phyloP scores from a whole-genome alignment of 2,797 vertebrate genomes.

The Meriones psammophilus region DNA sequence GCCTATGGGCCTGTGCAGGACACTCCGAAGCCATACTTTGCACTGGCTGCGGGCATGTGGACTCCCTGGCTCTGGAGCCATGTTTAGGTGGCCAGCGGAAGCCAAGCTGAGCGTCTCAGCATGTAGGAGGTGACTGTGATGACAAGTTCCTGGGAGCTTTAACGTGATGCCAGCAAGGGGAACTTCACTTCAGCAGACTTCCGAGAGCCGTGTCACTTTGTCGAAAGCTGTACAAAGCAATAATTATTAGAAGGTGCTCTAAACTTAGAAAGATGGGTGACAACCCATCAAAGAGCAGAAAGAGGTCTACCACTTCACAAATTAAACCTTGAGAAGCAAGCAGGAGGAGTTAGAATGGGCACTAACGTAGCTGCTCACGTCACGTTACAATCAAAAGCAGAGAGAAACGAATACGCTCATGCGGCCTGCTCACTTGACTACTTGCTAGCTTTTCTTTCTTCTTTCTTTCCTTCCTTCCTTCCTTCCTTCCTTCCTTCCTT shows the following conservation, averaged over 20 bases:
- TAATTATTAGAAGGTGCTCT: background rate
- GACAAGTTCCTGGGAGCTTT: background rate
- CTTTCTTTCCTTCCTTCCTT: too few relatives aligned
- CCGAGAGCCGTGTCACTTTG: background rate
- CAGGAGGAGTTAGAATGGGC: background rate
- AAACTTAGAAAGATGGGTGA: background rate
- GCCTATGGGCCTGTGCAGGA: background rate
- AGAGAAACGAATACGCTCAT: background rate
- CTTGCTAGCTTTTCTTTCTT: background rate
- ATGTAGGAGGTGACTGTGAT: background rate
- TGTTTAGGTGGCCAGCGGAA: background rate
- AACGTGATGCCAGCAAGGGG: background rate
- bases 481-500: too few relatives aligned
- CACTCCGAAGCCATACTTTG: background rate
- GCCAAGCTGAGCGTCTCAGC: background rate
- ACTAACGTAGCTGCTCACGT: background rate
- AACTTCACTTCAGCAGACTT: background rate
- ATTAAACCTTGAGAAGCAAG: background rate
- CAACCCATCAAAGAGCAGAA: background rate
- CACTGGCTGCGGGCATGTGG: background rate
- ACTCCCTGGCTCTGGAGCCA: background rate
- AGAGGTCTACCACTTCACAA: background rate
- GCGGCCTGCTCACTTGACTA: background rate
- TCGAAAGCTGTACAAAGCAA: too few relatives aligned
- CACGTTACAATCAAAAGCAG: background rate